These are phyloP conservation scores for Phalacrocorax brasilianus DNA, from an alignment of 2,113 vertebrate species.

Conservation along the genomic window DNA sequence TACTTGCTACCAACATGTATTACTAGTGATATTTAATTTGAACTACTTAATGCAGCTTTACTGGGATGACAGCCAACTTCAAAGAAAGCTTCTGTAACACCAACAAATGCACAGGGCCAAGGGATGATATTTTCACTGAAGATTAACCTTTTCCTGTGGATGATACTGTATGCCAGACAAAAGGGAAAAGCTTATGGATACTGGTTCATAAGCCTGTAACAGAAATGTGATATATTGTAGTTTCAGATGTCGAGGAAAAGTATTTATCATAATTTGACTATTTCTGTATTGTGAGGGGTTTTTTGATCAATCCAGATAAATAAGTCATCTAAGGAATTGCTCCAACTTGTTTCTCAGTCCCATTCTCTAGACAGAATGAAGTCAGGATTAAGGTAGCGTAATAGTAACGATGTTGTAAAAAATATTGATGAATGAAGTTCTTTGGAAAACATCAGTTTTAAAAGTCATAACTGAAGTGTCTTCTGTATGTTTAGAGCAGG, in stretches of 20 bases:
- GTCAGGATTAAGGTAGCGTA: neutral
- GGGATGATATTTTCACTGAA: slow-evolving; percentile 22
- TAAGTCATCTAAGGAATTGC: neutral
- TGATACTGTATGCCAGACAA: neutral
- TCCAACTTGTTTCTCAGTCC: neutral
- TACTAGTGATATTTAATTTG: slow-evolving; percentile 45
- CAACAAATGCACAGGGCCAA: neutral
- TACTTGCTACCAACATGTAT: neutral
- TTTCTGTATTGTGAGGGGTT: neutral
- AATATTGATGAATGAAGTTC: neutral
- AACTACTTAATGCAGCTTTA: slow-evolving; percentile 41
- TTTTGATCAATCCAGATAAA: neutral
- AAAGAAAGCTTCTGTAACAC: slow-evolving; percentile 32
- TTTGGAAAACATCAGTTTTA: neutral
- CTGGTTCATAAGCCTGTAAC: neutral
- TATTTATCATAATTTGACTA: neutral
- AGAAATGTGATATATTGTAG: neutral
- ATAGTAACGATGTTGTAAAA: neutral
- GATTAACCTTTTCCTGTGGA: slow-evolving; percentile 42
- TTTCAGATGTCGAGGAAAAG: neutral
- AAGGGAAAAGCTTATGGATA: neutral
- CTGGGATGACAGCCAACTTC: slow-evolving; percentile 25
- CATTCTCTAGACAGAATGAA: neutral
- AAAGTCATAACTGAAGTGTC: neutral
- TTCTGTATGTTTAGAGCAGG: neutral